Percentiles rank a stretch among this genome's conserved stretches.
Evolutionary conservation across 2,888 invertebrate genomes (phyloP).

Genomic region (Brachypterus glaber): DNA sequence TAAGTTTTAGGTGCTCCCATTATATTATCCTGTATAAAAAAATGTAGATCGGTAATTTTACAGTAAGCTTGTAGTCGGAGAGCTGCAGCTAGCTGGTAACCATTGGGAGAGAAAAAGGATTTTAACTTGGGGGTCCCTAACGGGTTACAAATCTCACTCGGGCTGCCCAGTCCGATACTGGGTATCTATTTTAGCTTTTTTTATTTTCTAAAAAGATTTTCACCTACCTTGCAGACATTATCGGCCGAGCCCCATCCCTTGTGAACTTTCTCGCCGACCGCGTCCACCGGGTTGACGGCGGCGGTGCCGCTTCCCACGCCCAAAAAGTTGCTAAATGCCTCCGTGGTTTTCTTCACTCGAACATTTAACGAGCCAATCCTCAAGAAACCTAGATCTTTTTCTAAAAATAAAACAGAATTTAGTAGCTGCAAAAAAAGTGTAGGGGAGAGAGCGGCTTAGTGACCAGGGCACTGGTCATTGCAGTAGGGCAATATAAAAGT

Average conservation of each 20-base stretch:
- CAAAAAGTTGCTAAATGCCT: constrained; percentile 83
- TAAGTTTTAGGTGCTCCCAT: constrained; percentile 67
- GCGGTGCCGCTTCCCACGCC: constrained; percentile 57
- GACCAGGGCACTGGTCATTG: too few relatives aligned
- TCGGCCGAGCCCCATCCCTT: constrained; percentile 89
- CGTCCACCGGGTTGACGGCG: constrained; percentile 33
- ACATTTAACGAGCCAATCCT: constrained; percentile 88
- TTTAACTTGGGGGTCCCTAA: neutral
- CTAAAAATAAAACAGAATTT: constrained; percentile 42
- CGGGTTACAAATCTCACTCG: too few relatives aligned
- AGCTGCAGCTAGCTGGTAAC: neutral
- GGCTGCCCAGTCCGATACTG: neutral
- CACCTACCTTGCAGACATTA: constrained; percentile 59
- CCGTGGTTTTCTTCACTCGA: constrained; percentile 84
- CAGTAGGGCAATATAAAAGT: too few relatives aligned
- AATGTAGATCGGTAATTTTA: constrained; percentile 11
- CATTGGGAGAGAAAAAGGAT: constrained; percentile 3
- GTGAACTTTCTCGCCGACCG: constrained; percentile 58
- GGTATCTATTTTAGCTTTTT: too few relatives aligned
- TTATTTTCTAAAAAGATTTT: constrained; percentile 4
- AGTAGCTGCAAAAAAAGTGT: too few relatives aligned
- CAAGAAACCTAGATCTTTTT: constrained; percentile 82
- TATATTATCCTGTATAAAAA: constrained; percentile 44
- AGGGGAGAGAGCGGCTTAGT: too few relatives aligned
- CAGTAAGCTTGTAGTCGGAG: neutral